phyloP scores from a whole-genome alignment of 1,140 invertebrate species.

The Leptestheria dahalacensis region DNA sequence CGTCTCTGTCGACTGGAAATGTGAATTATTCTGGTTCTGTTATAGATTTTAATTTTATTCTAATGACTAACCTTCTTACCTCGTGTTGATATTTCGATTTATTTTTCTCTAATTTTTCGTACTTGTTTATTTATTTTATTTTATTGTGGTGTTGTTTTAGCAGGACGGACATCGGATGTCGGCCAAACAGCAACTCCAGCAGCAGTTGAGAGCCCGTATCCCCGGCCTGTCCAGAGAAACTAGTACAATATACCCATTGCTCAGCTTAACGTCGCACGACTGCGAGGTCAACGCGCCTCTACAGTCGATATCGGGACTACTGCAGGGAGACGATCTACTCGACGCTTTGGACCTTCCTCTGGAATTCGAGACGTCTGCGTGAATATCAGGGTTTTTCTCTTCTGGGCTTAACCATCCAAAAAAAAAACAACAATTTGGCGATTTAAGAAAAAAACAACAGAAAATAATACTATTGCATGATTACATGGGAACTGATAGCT shows the following conservation, averaged over 20 bases:
- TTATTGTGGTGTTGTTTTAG: neutral
- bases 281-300: neutral
- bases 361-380: neutral
- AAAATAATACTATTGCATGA: too few species aligned
- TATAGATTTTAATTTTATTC: too few species aligned
- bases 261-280: neutral
- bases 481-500: too few species aligned
- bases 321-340: neutral
- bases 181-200: neutral
- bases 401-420: too few species aligned
- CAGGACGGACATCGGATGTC: neutral
- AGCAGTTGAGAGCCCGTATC: neutral
- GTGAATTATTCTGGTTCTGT: too few species aligned
- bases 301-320: neutral
- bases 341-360: neutral
- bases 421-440: neutral
- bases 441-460: neutral
- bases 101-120: too few species aligned
- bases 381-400: neutral
- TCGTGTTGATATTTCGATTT: too few species aligned
- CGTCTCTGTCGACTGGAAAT: too few species aligned
- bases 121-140: neutral
- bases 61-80: too few species aligned
- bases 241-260: neutral
- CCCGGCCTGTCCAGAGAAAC: neutral